Base-by-base conservation (phyloP, 2,888 invertebrate genomes). In the Mythimna albipuncta region DNA sequence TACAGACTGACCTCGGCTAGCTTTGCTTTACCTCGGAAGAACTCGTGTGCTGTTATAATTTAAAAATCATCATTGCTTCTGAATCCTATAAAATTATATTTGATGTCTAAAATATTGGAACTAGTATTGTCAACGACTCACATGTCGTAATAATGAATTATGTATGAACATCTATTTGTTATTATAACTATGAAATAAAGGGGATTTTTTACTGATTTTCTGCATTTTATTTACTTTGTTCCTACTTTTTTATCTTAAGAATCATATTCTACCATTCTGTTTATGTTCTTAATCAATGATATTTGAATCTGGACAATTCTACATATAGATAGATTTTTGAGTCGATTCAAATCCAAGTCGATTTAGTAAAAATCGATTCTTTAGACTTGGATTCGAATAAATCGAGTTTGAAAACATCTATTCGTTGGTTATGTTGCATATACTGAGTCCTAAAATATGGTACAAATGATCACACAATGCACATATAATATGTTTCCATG, bases 121-220 rank as follows among this genome's bases (percentile, higher is more conserved):
- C 62, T 69, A 16, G 47, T 47, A 70, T 66, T 64, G 55, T 69
- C 72, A 66, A 32, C 47, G 47, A 47, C 47, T 47, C 55, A 69
- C 21, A 64, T 72, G 66, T 69, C 72, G 61, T 79, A 73, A 47
- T 77, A 74, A 57, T 76, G 64, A 68, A 75, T 74, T 74, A 69
- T 82, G 71, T 77, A 75, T 77, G 54, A 68, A 79, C 61, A 74
- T 71, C 62, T 80, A 73, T 77, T 76, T 83, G 78, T 75, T 78
- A 78, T 71, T 82, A 75, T 90, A 91, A 90, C 89, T 90, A 89
- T 89, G 86, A 89, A 91, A 89, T 92, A 91, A 92, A 91, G 86
- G 92, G 92, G 88, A 86, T 87, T 91, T 92, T 85, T 89, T 89
- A 90, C 81, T 85, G 85, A 89, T 72, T 57, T 64, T 0, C 11